Evolutionary conservation across 2,113 vertebrate species (phyloP).

Genomic region (Echinops telfairi): DNA sequence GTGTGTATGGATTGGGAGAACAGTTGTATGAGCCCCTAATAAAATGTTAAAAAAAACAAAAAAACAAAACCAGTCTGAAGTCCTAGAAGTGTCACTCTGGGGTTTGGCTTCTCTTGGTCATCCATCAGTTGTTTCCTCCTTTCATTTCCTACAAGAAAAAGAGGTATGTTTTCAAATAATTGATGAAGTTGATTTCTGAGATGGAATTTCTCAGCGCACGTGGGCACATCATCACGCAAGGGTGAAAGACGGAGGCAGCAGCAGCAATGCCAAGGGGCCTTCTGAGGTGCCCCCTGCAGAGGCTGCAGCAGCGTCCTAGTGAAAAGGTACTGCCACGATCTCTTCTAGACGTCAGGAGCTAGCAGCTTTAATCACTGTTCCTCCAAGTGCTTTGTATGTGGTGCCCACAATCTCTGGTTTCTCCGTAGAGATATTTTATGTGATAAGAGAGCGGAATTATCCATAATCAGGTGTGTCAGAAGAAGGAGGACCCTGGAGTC

Average conservation of each 20-base stretch:
- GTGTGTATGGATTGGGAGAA: no score
- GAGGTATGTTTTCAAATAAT: constrained; percentile 4
- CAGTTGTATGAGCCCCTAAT: no score
- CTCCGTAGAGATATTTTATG: background rate
- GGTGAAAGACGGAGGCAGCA: background rate
- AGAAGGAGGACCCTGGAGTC: background rate
- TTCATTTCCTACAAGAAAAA: constrained; percentile 60
- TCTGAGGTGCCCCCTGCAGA: background rate
- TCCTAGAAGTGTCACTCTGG: background rate
- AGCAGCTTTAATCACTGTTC: background rate
- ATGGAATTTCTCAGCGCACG: constrained; percentile 29
- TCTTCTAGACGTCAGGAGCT: background rate
- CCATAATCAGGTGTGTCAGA: background rate
- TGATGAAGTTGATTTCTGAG: constrained; percentile 53
- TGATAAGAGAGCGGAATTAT: constrained; percentile 10
- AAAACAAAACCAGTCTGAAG: background rate
- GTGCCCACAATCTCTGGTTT: background rate
- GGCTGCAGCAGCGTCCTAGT: accelerated
- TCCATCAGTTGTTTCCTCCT: constrained; percentile 67
- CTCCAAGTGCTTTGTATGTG: background rate
- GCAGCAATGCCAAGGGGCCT: background rate
- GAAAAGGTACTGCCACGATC: background rate
- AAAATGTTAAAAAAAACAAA: no score
- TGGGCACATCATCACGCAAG: background rate
- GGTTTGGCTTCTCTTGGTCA: constrained; percentile 62